These are phyloP conservation scores for Corythoichthys haematopterus DNA, from an alignment of 2,113 vertebrate species.

Conservation along the genomic window DNA sequence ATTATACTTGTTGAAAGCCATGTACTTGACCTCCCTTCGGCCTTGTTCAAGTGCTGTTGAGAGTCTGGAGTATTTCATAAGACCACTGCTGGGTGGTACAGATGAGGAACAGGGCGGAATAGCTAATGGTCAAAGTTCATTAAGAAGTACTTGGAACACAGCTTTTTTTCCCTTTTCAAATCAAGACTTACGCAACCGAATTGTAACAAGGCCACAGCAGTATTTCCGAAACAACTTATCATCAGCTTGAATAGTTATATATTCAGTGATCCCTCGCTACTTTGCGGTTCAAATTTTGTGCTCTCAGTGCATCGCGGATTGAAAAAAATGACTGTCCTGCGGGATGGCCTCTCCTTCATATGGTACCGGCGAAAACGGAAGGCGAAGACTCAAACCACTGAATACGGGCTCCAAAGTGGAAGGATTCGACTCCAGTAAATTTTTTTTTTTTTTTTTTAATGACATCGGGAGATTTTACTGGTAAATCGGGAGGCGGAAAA, in stretches of 20 bases:
- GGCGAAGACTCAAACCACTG: too few species aligned
- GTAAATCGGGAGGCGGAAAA: too few species aligned
- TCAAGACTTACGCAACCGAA: slow-evolving; percentile 37
- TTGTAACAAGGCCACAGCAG: slow-evolving; percentile 9
- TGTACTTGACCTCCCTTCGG: background rate
- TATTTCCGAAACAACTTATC: slow-evolving; percentile 28
- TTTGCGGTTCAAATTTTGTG: too few species aligned
- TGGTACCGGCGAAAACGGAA: too few species aligned
- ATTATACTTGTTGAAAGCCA: slow-evolving; percentile 1
- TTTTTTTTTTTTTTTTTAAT: too few species aligned
- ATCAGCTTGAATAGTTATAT: background rate
- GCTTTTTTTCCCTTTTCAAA: slow-evolving; percentile 26
- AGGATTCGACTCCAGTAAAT: too few species aligned
- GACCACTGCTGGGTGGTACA: slow-evolving; percentile 8
- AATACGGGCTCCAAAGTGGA: too few species aligned
- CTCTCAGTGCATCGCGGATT: too few species aligned
- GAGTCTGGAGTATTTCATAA: slow-evolving; percentile 5
- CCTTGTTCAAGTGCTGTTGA: slow-evolving; percentile 2
- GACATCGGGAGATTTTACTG: too few species aligned
- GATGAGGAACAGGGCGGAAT: slow-evolving; percentile 22
- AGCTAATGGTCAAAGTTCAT: slow-evolving; percentile 20
- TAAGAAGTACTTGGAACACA: slow-evolving; percentile 18
- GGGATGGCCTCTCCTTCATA: too few species aligned
- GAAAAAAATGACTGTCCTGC: too few species aligned
- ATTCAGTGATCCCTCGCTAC: too few species aligned